phyloP scores from a whole-genome alignment of 2,113 vertebrate genomes.

The Coryphaenoides rupestris region DNA sequence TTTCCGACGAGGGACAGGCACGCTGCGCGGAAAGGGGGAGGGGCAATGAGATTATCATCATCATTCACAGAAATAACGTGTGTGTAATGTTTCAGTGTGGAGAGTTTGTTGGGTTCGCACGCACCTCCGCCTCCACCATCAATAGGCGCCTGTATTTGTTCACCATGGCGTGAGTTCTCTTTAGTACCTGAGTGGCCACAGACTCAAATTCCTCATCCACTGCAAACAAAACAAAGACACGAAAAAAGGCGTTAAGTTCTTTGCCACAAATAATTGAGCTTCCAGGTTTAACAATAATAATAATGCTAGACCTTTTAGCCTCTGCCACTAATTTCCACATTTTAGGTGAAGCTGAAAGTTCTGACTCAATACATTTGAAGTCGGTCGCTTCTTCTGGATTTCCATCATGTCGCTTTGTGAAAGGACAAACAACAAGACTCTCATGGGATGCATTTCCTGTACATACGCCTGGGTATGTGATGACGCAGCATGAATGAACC shows the following conservation, averaged over 20 bases:
- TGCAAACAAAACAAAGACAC: conserved; percentile 37
- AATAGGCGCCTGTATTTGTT: conserved; percentile 95
- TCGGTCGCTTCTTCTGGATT: no score
- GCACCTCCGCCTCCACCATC: conserved; percentile 95
- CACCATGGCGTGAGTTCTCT: conserved; percentile 91
- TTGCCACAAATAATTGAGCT: no score
- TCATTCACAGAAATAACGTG: no score
- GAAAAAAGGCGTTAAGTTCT: background rate
- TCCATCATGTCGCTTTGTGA: no score
- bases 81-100: background rate
- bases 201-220: conserved; percentile 93
- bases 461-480: no score
- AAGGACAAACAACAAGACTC: no score
- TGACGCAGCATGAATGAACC: no score
- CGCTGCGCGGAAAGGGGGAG: conserved; percentile 63
- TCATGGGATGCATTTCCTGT: no score
- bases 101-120: conserved; percentile 6
- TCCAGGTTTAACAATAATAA: background rate
- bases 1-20: conserved; percentile 92
- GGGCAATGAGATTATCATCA: background rate
- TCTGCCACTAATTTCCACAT: background rate
- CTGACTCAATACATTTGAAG: background rate
- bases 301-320: background rate
- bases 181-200: conserved; percentile 87
- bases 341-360: background rate